phyloP scores from a whole-genome alignment of 1,140 invertebrate genomes.

The Zaprionus inermis region DNA sequence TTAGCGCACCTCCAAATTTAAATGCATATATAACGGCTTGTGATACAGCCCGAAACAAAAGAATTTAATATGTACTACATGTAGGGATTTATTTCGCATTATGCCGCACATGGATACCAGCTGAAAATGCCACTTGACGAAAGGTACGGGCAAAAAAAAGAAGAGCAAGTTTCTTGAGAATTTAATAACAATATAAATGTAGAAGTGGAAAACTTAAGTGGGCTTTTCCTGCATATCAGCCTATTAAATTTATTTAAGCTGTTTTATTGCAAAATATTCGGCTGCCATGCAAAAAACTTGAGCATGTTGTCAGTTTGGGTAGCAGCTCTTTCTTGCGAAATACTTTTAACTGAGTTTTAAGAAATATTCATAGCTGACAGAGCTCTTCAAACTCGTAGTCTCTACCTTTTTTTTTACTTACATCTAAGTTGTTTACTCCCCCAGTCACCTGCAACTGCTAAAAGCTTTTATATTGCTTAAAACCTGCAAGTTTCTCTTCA shows the following conservation, averaged over 20 bases:
- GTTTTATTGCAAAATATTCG: background rate
- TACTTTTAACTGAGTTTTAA: background rate
- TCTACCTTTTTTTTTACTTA: background rate
- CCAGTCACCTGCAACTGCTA: too few species aligned
- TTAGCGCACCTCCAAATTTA: background rate
- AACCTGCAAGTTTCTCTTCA: background rate
- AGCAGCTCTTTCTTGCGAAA: background rate
- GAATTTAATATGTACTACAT: background rate
- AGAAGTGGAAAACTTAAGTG: background rate
- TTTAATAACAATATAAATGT: background rate
- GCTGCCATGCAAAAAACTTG: background rate
- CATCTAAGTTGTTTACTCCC: too few species aligned
- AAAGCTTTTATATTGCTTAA: background rate
- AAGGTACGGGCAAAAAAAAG: background rate
- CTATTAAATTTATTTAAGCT: conserved; percentile 1
- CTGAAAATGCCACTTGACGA: background rate
- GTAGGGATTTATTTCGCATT: background rate
- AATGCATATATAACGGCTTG: background rate
- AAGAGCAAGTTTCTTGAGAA: background rate
- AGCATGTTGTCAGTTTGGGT: background rate
- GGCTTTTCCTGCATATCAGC: background rate
- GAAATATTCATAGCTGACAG: background rate
- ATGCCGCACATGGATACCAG: background rate
- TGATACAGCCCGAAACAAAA: background rate
- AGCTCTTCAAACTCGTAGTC: background rate